Base-by-base conservation (phyloP, 2,113 vertebrate species). In the Dunckerocampus dactyliophorus region DNA sequence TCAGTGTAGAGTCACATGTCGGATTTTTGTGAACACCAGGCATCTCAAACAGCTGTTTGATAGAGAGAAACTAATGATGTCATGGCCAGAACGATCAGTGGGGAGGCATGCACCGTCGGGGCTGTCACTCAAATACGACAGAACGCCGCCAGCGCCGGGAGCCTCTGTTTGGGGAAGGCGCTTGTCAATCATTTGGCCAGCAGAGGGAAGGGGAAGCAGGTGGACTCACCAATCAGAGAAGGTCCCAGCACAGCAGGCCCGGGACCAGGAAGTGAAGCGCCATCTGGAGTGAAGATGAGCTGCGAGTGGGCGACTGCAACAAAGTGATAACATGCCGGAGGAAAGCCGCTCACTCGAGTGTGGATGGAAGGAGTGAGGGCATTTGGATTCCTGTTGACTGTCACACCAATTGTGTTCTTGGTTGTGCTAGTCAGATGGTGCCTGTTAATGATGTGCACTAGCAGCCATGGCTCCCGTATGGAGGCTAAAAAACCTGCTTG, bases 271-370 rank as follows among this genome's bases (percentile, higher is more conserved):
- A 89, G 82, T 83, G 72, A 79, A 74, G 63, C 76, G 58, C 88
- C 90, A 91, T 91, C 87, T 91, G 89, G 87, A 89, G 77, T 39
- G 75, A 85, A 34, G 72, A 72, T 57, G 80, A 81, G 73, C 67
- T 77, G 69, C 60, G 74, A 84, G 85, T 81, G 81, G 81, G 76
- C 75, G 80, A 77, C 52, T 62, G 77, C 82, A 71, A 76, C 76
- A 79, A 72, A 87, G 72, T 70, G 75, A 66, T 79, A 77, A 85
- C 80, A 75, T 75, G 71, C 53, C 72, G 83, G 67, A 85, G 74
- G 68, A 75, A 80, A 68, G 67, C 80, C 69, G 76, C 71, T 59
- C 59, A 14, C 39, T 58, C 59, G 71, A 67, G 61, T 82, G 78
- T 63, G 64, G 74, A 54, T 63, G 74, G 65, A 71, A 81, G 69